phyloP scores from a whole-genome alignment of 2,797 vertebrate genomes.

The Acanthopagrus latus region DNA sequence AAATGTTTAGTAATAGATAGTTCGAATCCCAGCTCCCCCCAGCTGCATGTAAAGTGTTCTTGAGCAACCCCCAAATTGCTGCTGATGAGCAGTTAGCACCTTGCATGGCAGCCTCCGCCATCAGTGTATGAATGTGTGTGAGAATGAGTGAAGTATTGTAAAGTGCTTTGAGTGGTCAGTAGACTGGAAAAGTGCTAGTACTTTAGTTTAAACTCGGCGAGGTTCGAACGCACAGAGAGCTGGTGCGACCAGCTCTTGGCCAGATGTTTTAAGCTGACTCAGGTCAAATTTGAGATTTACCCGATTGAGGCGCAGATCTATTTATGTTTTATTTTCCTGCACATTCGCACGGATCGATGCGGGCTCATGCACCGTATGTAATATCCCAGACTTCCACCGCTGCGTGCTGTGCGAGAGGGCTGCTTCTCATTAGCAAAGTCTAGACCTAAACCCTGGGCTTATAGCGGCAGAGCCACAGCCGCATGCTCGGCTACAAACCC shows the following conservation, averaged over 20 bases:
- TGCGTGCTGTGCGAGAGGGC: slow-evolving; percentile 1
- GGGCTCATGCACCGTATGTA: background rate
- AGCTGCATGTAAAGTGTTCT: too few species aligned
- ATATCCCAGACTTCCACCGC: background rate
- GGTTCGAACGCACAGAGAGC: background rate
- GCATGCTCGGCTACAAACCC: slow-evolving; percentile 54
- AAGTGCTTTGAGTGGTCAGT: too few species aligned
- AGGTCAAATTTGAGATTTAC: background rate
- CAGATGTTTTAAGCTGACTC: background rate
- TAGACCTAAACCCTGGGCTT: slow-evolving; percentile 57
- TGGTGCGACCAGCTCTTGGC: background rate
- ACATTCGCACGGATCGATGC: background rate
- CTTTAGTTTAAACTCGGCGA: background rate
- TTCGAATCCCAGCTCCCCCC: too few species aligned
- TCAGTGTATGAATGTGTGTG: too few species aligned
- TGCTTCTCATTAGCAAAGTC: slow-evolving; percentile 64
- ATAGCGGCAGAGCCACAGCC: slow-evolving; percentile 42
- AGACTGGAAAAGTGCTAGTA: too few species aligned
- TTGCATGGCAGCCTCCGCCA: too few species aligned
- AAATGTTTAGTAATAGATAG: background rate
- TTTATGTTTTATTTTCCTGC: background rate
- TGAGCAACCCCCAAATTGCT: too few species aligned
- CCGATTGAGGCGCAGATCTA: background rate
- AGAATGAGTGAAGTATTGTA: too few species aligned
- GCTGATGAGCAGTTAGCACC: too few species aligned